Conservation (phyloP, 2,888 invertebrate genomes). For the Macrosoma leucophasiata region DNA sequence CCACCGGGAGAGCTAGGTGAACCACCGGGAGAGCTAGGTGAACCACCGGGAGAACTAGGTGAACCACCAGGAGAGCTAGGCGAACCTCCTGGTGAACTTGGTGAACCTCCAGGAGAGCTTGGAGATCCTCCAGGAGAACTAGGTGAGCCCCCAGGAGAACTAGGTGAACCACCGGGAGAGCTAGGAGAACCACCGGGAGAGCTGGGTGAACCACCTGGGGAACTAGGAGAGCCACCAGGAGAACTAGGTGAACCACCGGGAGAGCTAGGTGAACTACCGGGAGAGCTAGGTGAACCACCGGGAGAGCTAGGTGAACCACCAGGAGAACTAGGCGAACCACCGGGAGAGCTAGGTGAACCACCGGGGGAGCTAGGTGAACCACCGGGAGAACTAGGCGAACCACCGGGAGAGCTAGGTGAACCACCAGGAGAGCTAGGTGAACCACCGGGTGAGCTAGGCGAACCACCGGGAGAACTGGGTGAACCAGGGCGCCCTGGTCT, state of each 20-base stretch:
- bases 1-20: conserved; percentile 2
- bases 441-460: background rate
- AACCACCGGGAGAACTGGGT: no score
- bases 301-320: background rate
- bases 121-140: background rate
- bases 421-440: no score
- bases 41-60: background rate
- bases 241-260: background rate
- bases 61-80: no score
- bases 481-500: no score
- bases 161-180: no score
- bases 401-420: no score
- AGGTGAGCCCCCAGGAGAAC: no score
- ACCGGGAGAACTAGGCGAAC: background rate
- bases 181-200: no score
- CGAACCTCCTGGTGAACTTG: no score
- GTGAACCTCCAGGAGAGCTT: background rate
- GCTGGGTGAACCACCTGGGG: background rate
- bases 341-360: conserved; percentile 1
- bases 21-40: background rate
- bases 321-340: background rate
- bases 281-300: background rate
- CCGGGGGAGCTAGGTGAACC: background rate
- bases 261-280: background rate
- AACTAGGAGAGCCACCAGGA: background rate